Conservation (phyloP, 1,140 invertebrate species). For the Drosophila rufa region DNA sequence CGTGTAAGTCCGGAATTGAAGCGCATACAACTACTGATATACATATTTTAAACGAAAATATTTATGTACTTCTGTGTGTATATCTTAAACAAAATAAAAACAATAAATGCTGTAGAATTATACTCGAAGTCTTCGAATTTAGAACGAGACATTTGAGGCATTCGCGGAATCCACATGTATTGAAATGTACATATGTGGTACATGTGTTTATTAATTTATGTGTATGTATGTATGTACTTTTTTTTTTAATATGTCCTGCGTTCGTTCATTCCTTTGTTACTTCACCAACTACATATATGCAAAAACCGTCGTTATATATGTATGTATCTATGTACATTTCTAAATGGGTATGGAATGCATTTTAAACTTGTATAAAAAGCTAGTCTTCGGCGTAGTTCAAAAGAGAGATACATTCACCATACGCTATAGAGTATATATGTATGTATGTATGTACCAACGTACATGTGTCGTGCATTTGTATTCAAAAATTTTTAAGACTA, state of each 20-base stretch:
- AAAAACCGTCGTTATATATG: background rate
- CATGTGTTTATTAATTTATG: slow-evolving; percentile 14
- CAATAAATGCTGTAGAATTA: background rate
- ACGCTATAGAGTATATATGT: background rate
- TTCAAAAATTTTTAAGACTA: background rate
- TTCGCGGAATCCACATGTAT: background rate
- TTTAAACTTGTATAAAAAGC: background rate
- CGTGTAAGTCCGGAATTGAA: slow-evolving; percentile 11
- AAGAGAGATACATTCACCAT: background rate
- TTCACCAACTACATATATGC: background rate
- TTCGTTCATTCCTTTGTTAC: slow-evolving; percentile 9
- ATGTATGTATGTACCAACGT: slow-evolving; percentile 5
- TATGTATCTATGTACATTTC: background rate
- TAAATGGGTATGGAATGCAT: background rate
- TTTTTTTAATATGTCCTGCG: background rate
- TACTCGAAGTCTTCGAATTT: background rate
- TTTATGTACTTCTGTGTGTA: slow-evolving; percentile 13
- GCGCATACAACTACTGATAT: slow-evolving; percentile 4
- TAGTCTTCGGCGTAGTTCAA: background rate
- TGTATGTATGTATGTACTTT: slow-evolving; percentile 5
- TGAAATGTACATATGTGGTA: slow-evolving; percentile 3
- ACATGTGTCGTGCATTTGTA: background rate
- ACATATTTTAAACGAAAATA: slow-evolving; percentile 14
- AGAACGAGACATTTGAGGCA: background rate
- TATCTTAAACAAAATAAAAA: background rate